Base-by-base conservation (phyloP, 2,113 vertebrate genomes). In the Gopherus flavomarginatus region DNA sequence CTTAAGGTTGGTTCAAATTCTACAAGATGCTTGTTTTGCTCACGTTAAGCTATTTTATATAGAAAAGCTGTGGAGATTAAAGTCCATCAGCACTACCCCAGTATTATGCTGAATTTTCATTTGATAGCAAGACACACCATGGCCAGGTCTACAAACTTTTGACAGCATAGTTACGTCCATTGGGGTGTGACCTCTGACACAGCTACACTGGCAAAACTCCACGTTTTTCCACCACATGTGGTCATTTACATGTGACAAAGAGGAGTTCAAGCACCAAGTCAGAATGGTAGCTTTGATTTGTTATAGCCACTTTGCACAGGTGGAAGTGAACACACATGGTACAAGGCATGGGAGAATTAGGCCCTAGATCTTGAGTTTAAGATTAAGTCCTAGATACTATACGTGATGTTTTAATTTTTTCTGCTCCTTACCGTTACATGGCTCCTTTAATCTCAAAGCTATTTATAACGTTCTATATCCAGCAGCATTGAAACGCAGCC, bases 401-500 rank as follows among this genome's bases (percentile, higher is more conserved):
- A 53, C 10, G 10, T 22, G 19, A n/a, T 10, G 3, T 72, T 38
- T 57, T 57, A 57, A 57, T 57, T 57, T 27, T 10, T 42, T 8
- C 59, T 72, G 14, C 31, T 2, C 2, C 29, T 77, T 84, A 49
- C 27, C 59, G 49, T 87, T 19, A 21, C 49, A 57, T 85, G 89
- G 69, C 56, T 50, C 87, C 52, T 31, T 21, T 7, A 26, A 38
- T 2, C 38, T 24, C 2, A 0, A 27, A 11, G 3, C 42, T 80
- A 75, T 72, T 85, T 26, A 24, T 2, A n/a, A 47, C 5, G 4
- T 9, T 7, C 24, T 22, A 26, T 26, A 56, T 10, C 24, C 24
- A 26, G 54, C 24, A 38, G 26, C 57, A 83, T 22, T 22, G 57
- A 84, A 2, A 31, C 2, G 59, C 4, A 14, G 1, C 6, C 1